These are phyloP conservation scores for Chrysochloris asiatica DNA, from an alignment of 2,113 vertebrate genomes.

Conservation along the genomic window DNA sequence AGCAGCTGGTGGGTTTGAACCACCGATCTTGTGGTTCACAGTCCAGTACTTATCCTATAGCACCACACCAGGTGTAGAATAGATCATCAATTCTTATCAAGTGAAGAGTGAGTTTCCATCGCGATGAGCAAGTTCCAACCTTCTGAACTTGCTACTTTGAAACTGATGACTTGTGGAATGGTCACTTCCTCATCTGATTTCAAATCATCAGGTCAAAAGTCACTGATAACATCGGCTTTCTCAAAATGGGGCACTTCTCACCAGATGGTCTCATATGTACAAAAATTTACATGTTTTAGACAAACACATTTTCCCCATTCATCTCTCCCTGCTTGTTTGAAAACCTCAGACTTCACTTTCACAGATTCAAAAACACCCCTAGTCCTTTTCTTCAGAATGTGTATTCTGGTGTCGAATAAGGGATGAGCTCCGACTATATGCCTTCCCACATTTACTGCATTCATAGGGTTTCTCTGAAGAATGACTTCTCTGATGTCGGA, in stretches of 20 bases:
- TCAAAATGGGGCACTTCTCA: background rate
- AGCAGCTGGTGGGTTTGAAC: too few species aligned
- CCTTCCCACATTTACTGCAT: slow-evolving; percentile 73
- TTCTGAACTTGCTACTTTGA: background rate
- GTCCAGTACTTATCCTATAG: too few species aligned
- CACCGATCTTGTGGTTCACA: too few species aligned
- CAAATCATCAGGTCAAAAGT: slow-evolving; percentile 14
- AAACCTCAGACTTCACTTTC: background rate
- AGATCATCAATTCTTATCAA: background rate
- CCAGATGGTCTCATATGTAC: background rate
- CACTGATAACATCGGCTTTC: slow-evolving; percentile 23
- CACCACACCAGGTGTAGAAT: too few species aligned
- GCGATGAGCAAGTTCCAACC: background rate
- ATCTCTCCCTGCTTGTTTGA: background rate
- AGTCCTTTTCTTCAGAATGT: slow-evolving; percentile 56
- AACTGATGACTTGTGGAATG: background rate
- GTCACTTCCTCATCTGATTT: background rate
- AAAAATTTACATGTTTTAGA: background rate
- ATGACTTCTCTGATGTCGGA: slow-evolving; percentile 76
- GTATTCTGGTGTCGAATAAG: slow-evolving; percentile 70
- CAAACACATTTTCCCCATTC: background rate
- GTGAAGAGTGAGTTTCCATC: background rate
- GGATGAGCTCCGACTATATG: slow-evolving; percentile 72
- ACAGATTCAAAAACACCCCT: background rate
- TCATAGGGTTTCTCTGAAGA: slow-evolving; percentile 77